Base-by-base conservation (phyloP, 2,797 vertebrate species). In the Syndactyla subalaris region DNA sequence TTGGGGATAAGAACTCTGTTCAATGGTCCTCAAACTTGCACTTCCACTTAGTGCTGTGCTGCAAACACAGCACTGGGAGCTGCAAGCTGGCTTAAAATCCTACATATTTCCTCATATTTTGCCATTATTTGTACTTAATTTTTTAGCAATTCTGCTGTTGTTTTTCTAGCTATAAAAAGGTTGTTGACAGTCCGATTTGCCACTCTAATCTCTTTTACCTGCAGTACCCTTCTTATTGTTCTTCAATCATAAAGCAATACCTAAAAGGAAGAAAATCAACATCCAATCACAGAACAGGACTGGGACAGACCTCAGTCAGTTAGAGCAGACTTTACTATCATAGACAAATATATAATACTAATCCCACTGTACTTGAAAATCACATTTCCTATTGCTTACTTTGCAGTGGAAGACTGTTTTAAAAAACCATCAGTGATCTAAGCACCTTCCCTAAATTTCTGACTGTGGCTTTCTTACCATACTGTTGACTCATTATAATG, bases 1-100 rank as follows among this genome's bases (percentile, higher is more conserved):
- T 96, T 95, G 83, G 93, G 91, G 95, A 93, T 72, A 67, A 39
- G 73, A 89, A 95, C 88, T 90, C 89, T 95, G 94, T 92, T 96
- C 91, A 97, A 94, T 93, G 92, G 93, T 90, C 94, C 96, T 95
- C 96, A 96, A 94, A 96, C 88, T 94, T 85, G 65, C 51, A 61
- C 85, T 94, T 92, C 46, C 85, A 88, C 84, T 94, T 87, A 82
- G 57, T 7, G 30, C 77, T 82, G 61, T 57, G 78, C 77, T 71
- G 67, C 41, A 86, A 96, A 93, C 6, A 7, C 34, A 74, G 57
- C 14, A 43, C 45, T 43, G 38, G 48, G 71, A 86, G 24, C 30
- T 79, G n/a, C 38, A 58, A 83, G 20, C 49, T 93, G 75, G 16
- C 54, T 88, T 65, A 65, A 87, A 94, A 89, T 9, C 17, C 21